Conservation (phyloP, 2,113 vertebrate genomes). For the Edolisoma coerulescens region DNA sequence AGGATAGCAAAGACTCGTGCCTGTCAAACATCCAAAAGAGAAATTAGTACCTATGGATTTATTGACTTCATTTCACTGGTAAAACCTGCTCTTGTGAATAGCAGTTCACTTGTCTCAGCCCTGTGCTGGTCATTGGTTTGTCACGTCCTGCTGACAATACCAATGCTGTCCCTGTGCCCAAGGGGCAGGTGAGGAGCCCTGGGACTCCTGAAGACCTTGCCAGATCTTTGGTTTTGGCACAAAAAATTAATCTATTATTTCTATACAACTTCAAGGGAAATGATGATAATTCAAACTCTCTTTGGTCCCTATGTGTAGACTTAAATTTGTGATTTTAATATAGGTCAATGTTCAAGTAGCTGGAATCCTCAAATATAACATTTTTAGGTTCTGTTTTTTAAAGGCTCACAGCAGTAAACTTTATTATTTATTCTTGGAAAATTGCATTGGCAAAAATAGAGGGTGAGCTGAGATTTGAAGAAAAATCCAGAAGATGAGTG, state of each 20-base stretch:
- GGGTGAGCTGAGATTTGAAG: not conserved
- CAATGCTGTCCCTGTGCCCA: not conserved
- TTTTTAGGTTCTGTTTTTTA: not conserved
- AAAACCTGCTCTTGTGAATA: not conserved
- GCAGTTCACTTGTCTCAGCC: not conserved
- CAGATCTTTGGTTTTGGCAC: not conserved
- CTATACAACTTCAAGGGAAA: not conserved
- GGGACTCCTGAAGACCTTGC: rapidly evolving
- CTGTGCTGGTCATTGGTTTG: not conserved
- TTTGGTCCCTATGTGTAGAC: not conserved
- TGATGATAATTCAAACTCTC: not conserved
- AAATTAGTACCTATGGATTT: not conserved
- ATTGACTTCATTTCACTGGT: not conserved
- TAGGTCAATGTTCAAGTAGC: not conserved
- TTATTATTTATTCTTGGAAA: not conserved
- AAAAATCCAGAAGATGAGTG: not conserved
- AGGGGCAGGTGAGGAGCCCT: not conserved
- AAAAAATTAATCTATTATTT: not conserved
- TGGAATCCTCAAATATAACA: not conserved
- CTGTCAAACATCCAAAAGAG: not conserved
- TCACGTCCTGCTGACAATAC: not conserved
- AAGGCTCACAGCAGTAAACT: not conserved
- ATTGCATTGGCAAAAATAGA: not conserved
- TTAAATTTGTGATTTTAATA: not conserved
- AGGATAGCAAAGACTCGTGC: not conserved